Evolutionary conservation across 2,888 invertebrate species (phyloP), one percentile per base, ranked within the genome.

Genomic region (Drosophila fungiperda): DNA sequence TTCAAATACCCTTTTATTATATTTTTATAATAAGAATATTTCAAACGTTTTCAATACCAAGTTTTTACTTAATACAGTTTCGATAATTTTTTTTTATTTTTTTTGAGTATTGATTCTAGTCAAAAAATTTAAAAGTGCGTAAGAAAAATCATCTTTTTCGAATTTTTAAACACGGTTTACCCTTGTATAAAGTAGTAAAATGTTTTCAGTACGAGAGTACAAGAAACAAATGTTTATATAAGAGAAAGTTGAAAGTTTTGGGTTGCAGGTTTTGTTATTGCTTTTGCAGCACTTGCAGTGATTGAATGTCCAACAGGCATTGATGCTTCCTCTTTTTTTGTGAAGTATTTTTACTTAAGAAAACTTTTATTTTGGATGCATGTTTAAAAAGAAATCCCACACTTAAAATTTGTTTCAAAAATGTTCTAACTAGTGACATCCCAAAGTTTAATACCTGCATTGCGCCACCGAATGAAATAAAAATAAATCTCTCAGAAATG

Each of bases 221-320:
- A 73, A 58, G 65, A 58, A 87, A 57, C 67, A 76, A 75, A 82
- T 85, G 73, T 76, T 89, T 87, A 81, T 89, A 81, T 66, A 75
- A 68, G 63, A 62, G 66, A 58, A 54, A 63, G 69, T 59, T 33
- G 17, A 68, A 74, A 71, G 77, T 70, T 69, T 48, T 67, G 60
- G 83, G 78, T 72, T 83, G 66, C 11, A 48, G 36, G 23, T 65
- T 65, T 61, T 62, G 58, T 35, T 52, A 40, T 29, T 62, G 65
- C 58, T 59, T 57, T 20, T 68, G 66, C 67, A 62, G 76, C 78
- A 78, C 70, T 83, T 83, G 76, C 75, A 59, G 78, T 86, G 86
- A 90, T 86, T 86, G 84, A 86, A 90, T 74, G 75, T 68, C 69
- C 67, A 65, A 60, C 29, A 65, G 59, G 38, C 68, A 67, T 65